These are phyloP conservation scores for Thumatha senex DNA, from an alignment of 2,888 invertebrate genomes.

Conservation along the genomic window DNA sequence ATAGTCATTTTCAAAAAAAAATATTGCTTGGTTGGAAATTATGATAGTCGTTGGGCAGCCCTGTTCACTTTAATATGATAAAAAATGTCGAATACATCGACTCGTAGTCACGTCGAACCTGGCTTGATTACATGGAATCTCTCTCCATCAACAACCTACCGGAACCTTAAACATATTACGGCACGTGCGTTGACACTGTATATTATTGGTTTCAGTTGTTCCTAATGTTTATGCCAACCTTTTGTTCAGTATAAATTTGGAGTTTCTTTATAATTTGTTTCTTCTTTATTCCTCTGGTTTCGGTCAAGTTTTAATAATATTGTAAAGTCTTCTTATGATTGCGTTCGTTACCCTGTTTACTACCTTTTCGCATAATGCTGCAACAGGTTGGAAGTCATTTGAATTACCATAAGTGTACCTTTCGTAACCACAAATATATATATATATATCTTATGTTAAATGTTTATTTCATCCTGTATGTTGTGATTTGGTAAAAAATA, in stretches of 20 bases:
- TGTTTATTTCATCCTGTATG: background rate
- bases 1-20: background rate
- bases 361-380: background rate
- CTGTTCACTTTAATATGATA: constrained; percentile 15
- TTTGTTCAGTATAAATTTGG: too few species aligned
- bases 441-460: background rate
- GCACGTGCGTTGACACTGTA: too few species aligned
- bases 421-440: constrained; percentile 1
- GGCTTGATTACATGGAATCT: constrained; percentile 21
- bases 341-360: background rate
- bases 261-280: too few species aligned
- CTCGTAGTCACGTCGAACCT: constrained; percentile 15
- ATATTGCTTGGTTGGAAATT: background rate
- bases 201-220: too few species aligned
- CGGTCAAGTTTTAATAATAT: too few species aligned
- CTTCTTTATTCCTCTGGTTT: too few species aligned
- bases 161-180: background rate
- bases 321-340: background rate
- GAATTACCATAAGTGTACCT: background rate
- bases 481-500: constrained; percentile 22
- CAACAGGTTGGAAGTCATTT: background rate
- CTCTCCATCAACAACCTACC: constrained; percentile 7
- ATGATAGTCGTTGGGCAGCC: constrained; percentile 9
- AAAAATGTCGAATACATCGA: constrained; percentile 20
- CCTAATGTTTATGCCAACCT: too few species aligned